phyloP scores from a whole-genome alignment of 35 echinoderm and acorn worm genomes.

The Heliocidaris erythrogramma region DNA sequence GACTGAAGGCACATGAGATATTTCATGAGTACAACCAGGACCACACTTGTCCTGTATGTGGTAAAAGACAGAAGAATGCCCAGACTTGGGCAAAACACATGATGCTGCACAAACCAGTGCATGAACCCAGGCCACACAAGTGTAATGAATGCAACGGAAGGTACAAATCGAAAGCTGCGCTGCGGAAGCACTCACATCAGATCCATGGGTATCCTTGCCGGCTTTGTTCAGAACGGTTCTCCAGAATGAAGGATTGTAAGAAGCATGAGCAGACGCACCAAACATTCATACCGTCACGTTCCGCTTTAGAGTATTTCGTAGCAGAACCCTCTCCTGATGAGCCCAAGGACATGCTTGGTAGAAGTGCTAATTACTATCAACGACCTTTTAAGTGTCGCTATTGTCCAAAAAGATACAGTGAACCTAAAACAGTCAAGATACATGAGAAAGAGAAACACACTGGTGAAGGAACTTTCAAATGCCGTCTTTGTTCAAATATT shows the following conservation, averaged over 20 bases:
- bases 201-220: not conserved
- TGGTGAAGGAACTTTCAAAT: not conserved
- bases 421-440: not conserved
- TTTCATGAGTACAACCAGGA: conserved; percentile 9
- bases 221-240: not conserved
- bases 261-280: not conserved
- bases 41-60: not conserved
- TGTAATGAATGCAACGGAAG: not conserved
- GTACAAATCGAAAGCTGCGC: not conserved
- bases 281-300: not conserved
- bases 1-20: not conserved
- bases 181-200: not conserved
- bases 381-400: not conserved
- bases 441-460: not conserved
- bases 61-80: not conserved
- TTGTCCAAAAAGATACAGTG: not conserved
- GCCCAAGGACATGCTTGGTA: conserved; percentile 21
- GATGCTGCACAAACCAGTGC: not conserved
- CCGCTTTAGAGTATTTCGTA: not conserved
- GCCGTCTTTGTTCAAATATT: not conserved
- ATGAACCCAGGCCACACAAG: not conserved
- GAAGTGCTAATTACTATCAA: not conserved
- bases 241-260: not conserved
- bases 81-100: not conserved
- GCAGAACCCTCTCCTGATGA: not conserved